Evolutionary conservation across 2,888 invertebrate species (phyloP).

Genomic region (Colostygia pectinataria): DNA sequence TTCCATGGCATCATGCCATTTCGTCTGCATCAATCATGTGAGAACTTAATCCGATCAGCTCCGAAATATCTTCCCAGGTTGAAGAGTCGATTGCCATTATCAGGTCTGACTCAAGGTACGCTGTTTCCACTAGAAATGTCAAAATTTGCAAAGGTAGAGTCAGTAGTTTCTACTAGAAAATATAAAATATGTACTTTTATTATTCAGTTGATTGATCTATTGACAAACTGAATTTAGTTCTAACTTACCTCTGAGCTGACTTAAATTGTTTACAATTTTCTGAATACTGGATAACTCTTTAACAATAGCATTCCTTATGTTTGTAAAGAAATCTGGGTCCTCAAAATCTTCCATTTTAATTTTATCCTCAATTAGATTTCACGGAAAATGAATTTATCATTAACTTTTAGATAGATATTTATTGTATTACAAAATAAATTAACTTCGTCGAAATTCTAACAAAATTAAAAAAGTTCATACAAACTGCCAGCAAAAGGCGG

Average conservation of each 20-base stretch:
- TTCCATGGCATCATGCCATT: not conserved
- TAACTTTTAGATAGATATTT: slow-evolving; percentile 19
- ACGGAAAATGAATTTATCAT: slow-evolving; percentile 13
- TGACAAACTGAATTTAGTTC: too few relatives aligned
- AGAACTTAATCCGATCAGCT: slow-evolving; percentile 51
- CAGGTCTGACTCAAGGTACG: slow-evolving; percentile 59
- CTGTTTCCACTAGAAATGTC: slow-evolving; percentile 55
- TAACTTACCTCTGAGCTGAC: slow-evolving; percentile 64
- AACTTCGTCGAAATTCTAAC: slow-evolving; percentile 27
- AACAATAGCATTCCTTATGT: slow-evolving; percentile 51
- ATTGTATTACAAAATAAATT: slow-evolving; percentile 20
- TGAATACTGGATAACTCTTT: slow-evolving; percentile 60
- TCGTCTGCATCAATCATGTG: slow-evolving; percentile 24
- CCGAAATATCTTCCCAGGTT: slow-evolving; percentile 59
- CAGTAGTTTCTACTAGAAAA: too few relatives aligned
- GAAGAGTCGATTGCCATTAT: slow-evolving; percentile 51
- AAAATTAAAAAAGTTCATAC: slow-evolving; percentile 39
- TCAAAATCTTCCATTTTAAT: slow-evolving; percentile 40
- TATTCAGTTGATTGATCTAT: too few relatives aligned
- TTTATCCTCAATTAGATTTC: slow-evolving; percentile 38
- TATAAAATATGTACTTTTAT: too few relatives aligned
- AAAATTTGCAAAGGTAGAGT: too few relatives aligned
- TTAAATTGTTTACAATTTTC: slow-evolving; percentile 61
- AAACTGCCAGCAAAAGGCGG: slow-evolving; percentile 37
- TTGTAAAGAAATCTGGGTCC: slow-evolving; percentile 55